Base-by-base conservation (phyloP, 1,140 invertebrate genomes). In the Drosophila ironensis region DNA sequence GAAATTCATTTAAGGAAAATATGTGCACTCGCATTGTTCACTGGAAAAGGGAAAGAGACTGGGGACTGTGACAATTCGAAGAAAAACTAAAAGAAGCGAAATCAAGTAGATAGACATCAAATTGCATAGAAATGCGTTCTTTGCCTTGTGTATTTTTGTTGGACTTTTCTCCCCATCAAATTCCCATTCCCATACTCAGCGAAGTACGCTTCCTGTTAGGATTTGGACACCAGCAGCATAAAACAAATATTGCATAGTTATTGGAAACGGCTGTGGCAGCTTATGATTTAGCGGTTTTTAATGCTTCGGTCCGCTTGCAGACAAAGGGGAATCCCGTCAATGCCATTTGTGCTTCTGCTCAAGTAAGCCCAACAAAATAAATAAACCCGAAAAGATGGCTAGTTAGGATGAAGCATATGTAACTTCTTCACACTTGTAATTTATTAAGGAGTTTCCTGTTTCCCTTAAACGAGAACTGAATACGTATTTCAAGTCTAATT, bases 231-330 rank as follows among this genome's bases (percentile, higher is more conserved):
- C 64, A 80, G 68, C 75, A 80, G 37, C 57, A 66, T 64, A 46
- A 74, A 71, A 74, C 41, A 57, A 80, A 74, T 71, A 80, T 80
- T 80, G 75, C 75, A 81, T 80, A 80, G 71, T 80, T 80, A 74
- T 81, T 64, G 75, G 74, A 73, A 77, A 60, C 53, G 73, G 67
- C 16, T 14, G 16, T 51, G 14, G 46, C 19, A 42, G 66, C 76
- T 76, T 41, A 80, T 80, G 75, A 80, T 80, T 70, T 80, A 80
- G 75, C 75, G 76, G 76, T 80, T 80, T 80, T 80, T 80, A 80
- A 80, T 81, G 75, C 71, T 60, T 70, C 47, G 25, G 48, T 47
- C 45, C 68, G 17, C 11, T n/a, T 8, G 20, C 25, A 54, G 51
- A 54, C 42, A 25, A 25, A 33, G 20, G 35, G 50, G 41, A 16